phyloP scores from a whole-genome alignment of 2,113 vertebrate species.

The Todiramphus saurophagus region DNA sequence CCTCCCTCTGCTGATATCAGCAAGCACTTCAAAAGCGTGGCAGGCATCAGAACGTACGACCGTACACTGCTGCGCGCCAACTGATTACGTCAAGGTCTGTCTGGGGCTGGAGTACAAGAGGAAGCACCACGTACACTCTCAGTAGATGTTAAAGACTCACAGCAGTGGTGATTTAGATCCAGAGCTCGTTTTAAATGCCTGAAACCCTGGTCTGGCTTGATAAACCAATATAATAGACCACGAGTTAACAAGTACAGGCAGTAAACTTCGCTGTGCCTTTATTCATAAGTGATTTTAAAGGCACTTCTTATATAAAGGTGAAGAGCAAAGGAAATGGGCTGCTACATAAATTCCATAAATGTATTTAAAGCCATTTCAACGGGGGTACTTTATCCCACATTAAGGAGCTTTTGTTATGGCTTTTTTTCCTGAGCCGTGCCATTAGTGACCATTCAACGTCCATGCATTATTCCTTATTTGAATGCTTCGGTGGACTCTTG shows the following conservation, averaged over 20 bases:
- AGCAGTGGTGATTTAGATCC: background rate
- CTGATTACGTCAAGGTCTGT: background rate
- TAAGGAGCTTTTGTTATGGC: background rate
- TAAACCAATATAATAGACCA: background rate
- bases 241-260: background rate
- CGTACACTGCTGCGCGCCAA: background rate
- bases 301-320: background rate
- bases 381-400: background rate
- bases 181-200: background rate
- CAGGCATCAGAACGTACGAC: background rate
- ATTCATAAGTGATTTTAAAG: background rate
- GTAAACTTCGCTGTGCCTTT: background rate
- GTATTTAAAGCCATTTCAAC: background rate
- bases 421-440: background rate
- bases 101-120: background rate
- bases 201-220: background rate
- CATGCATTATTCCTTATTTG: background rate
- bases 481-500: conserved; percentile 4
- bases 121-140: background rate
- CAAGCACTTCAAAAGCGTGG: background rate
- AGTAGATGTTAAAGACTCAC: background rate
- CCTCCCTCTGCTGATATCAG: conserved; percentile 1
- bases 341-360: background rate
- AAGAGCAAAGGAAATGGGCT: background rate
- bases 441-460: background rate